Evolutionary conservation across 1,140 invertebrate genomes (phyloP).

Genomic region (Rhopalosiphum padi): DNA sequence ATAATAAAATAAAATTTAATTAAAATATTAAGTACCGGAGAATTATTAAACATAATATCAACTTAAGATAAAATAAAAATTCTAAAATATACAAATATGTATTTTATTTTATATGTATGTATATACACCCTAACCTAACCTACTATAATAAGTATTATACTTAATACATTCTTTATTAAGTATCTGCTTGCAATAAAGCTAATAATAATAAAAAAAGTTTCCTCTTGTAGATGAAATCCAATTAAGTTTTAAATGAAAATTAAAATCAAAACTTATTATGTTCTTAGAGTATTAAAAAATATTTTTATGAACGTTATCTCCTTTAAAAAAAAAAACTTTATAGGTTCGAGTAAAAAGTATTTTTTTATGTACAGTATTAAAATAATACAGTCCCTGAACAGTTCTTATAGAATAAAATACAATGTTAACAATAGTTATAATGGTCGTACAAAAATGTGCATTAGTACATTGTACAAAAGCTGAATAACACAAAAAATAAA

Average conservation of each 20-base stretch:
- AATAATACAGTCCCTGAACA: neutral
- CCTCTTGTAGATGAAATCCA: neutral
- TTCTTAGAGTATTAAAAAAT: neutral
- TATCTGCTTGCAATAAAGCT: neutral
- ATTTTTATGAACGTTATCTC: neutral
- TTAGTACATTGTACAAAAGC: neutral
- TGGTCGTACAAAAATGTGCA: neutral
- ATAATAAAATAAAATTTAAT: neutral
- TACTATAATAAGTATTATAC: neutral
- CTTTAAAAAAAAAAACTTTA: neutral
- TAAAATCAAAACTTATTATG: neutral
- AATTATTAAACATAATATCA: neutral
- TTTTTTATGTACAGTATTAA: neutral
- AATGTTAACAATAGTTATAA: neutral
- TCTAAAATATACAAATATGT: neutral
- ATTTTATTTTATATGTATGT: neutral
- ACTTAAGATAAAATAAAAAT: neutral
- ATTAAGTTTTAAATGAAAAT: neutral
- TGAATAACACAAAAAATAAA: neutral
- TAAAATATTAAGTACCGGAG: neutral
- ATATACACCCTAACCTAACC: neutral
- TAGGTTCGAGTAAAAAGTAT: neutral
- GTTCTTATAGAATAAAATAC: neutral
- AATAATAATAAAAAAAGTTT: conserved; percentile 4
- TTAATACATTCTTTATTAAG: neutral